A percentile compares a stretch with the other conserved stretches of the same genome.
These are phyloP conservation scores for Micronycteris hirsuta DNA, from an alignment of 2,113 vertebrate genomes.

Conservation along the genomic window DNA sequence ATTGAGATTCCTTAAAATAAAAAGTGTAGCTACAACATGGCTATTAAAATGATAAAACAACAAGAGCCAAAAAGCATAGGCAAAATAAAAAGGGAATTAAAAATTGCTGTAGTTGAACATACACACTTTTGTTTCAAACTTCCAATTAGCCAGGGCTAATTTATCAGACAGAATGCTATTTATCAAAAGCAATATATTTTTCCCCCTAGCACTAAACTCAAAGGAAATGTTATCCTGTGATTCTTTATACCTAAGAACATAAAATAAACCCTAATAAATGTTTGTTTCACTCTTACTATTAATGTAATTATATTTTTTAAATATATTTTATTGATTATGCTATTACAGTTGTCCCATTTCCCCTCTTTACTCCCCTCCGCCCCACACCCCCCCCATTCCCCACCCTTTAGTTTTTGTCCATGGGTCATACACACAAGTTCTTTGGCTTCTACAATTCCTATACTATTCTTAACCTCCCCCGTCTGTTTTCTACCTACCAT, in stretches of 20 bases:
- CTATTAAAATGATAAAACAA: neutral
- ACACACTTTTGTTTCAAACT: neutral
- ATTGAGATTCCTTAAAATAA: neutral
- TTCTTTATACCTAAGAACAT: neutral
- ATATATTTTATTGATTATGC: too few relatives aligned
- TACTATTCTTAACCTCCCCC: too few relatives aligned
- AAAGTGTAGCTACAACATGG: neutral
- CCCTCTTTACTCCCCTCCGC: too few relatives aligned
- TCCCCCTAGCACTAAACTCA: neutral
- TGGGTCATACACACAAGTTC: too few relatives aligned
- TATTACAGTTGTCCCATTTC: too few relatives aligned
- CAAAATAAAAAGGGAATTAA: neutral
- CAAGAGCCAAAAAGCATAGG: neutral
- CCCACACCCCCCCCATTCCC: too few relatives aligned
- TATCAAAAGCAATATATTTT: neutral
- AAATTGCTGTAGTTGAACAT: neutral
- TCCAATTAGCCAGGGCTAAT: neutral
- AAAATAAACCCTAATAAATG: neutral
- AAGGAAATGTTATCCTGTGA: neutral
- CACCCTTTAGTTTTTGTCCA: too few relatives aligned
- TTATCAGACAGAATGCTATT: neutral
- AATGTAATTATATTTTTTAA: neutral
- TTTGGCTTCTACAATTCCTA: too few relatives aligned
- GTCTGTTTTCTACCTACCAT: too few relatives aligned
- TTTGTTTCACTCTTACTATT: neutral